phyloP scores from a whole-genome alignment of 2,113 vertebrate species.

The Diphyllodes magnificus region DNA sequence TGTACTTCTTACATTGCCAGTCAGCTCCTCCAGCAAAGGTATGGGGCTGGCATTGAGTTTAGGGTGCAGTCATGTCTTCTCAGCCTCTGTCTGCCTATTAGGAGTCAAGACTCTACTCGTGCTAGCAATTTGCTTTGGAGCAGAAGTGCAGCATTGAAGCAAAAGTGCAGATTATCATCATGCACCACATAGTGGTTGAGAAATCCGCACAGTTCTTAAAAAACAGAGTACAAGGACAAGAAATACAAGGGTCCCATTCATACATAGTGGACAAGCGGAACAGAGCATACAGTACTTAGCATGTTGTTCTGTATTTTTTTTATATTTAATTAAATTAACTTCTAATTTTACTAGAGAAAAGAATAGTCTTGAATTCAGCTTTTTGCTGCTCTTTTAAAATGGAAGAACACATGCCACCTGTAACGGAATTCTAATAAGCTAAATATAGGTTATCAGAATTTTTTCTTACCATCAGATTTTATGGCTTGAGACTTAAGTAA shows the following conservation, averaged over 20 bases:
- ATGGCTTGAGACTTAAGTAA: conserved; percentile 16
- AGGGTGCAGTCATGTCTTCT: not conserved
- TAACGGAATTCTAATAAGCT: not conserved
- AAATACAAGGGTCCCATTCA: not conserved
- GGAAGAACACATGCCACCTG: not conserved
- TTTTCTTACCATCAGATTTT: conserved; percentile 1
- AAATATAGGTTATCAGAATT: not conserved
- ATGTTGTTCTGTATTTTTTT: not conserved
- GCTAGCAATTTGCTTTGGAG: not conserved
- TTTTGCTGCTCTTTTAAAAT: not conserved
- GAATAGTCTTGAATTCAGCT: not conserved
- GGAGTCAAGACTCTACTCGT: not conserved
- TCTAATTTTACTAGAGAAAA: not conserved
- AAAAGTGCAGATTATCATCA: not conserved
- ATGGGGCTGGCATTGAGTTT: not conserved
- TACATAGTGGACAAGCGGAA: not conserved
- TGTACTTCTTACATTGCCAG: not conserved
- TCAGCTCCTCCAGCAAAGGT: not conserved
- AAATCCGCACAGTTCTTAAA: not conserved
- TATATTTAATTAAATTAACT: not conserved
- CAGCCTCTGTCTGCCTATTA: not conserved
- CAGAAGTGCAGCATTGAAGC: not conserved
- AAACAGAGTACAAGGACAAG: not conserved
- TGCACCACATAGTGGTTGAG: not conserved
- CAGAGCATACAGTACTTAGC: not conserved